Base-by-base conservation (phyloP, 2,888 invertebrate species). In the Lymantria dispar region DNA sequence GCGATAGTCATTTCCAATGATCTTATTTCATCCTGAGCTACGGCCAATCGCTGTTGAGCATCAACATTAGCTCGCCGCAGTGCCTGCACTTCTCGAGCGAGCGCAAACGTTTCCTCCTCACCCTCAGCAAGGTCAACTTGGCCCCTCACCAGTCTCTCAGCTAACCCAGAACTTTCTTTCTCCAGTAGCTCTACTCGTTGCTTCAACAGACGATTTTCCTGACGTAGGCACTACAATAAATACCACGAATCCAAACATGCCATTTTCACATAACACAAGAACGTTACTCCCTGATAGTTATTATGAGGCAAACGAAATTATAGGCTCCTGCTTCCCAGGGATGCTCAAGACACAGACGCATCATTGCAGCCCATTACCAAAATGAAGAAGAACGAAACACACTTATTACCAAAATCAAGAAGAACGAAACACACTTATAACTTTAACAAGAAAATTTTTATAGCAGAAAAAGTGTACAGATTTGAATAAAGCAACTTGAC, bases 41-140 rank as follows among this genome's bases (percentile, higher is more conserved):
- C 95, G 58, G 98, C 97, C 37, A 99, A 92, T 68, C 97, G 95
- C 78, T 97, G 97, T 59, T 96, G 96, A 0, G 97, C 95, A 78
- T 98, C 98, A 49, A 97, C 89, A 80, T 98, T 96, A 15, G 97
- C 96, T 62, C 98, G 95, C 45, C 97, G 92, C 48, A 98, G 88
- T 7, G 96, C 96, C 67, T 97, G 96, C 59, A 99, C 93, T 81
- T 99, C 98, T 45, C 98, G 93, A 76, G 96, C 96, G 2, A 96
- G 93, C 2, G 95, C 95, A 71, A 95, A 95, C 0, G 95, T 94
- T 8, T 96, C 98, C 87, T 99, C 99, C 62, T 98, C 98, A 54
- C 98, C 98, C 80, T 98, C 98, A 0, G 98, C 99, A 7, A 98
- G 92, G 54, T 97, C 98, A 40, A 98, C 98, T 87, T 99, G 99